Evolutionary conservation across 2,888 invertebrate genomes (phyloP).

Genomic region (Plagodis pulveraria): DNA sequence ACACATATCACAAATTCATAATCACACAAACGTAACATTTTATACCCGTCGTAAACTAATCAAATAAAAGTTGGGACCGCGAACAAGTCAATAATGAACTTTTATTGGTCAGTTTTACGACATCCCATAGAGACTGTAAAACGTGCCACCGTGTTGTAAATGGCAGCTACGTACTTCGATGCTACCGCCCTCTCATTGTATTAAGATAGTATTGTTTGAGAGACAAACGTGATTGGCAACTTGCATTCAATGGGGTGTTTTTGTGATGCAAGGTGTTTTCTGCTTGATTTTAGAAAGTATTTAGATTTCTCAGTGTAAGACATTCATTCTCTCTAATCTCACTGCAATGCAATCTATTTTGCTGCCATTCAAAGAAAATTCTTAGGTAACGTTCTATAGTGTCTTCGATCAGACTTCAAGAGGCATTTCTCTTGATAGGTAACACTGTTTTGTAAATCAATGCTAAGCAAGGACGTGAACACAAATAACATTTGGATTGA

Average conservation of each 20-base stretch:
- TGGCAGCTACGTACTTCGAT: constrained; percentile 48
- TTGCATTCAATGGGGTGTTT: constrained; percentile 37
- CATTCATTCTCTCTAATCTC: too few relatives aligned
- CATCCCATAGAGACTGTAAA: constrained; percentile 77
- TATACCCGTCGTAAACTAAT: constrained; percentile 78
- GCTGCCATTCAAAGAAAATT: too few relatives aligned
- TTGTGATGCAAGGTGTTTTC: constrained; percentile 1
- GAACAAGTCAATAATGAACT: constrained; percentile 83
- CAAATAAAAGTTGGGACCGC: constrained; percentile 81
- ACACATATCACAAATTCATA: constrained; percentile 42
- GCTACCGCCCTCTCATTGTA: constrained; percentile 44
- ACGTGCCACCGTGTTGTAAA: constrained; percentile 50
- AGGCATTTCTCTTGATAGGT: too few relatives aligned
- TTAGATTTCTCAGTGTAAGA: neutral
- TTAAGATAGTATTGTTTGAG: constrained; percentile 39
- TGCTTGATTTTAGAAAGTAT: constrained; percentile 5
- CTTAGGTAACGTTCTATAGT: too few relatives aligned
- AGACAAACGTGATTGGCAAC: constrained; percentile 50
- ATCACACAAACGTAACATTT: constrained; percentile 55
- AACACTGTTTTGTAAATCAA: too few relatives aligned
- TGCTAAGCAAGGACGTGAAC: too few relatives aligned
- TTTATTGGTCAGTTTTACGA: constrained; percentile 85
- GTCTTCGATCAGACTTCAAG: too few relatives aligned
- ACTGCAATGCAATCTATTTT: too few relatives aligned
- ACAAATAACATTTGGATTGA: too few relatives aligned